Evolutionary conservation across 2,888 invertebrate species (phyloP), one percentile per base, ranked within the genome.

Genomic region (Cacoxenus indagator): DNA sequence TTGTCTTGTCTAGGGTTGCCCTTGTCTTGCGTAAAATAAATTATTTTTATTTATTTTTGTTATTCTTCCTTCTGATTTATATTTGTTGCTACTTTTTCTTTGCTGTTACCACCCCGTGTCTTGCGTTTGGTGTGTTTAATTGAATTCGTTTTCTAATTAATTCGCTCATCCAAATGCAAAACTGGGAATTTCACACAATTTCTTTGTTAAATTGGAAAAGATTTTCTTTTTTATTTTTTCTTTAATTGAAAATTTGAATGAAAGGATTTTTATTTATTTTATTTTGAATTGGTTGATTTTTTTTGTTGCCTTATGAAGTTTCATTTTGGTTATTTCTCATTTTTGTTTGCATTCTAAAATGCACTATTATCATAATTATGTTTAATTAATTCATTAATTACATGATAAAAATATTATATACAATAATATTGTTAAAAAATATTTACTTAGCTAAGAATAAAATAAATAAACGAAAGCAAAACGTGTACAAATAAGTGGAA

Each of bases 111-210:
- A n/a, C n/a, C n/a, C n/a, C n/a, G n/a, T n/a, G n/a, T n/a, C n/a
- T n/a, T n/a, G n/a, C n/a, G n/a, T n/a, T 80, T 81, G 80, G 80
- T 81, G 82, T 80, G 76, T 75, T 81, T 80, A 79, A 79, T 80
- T 80, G 72, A 80, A 80, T 80, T 73, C 71, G 76, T 80, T 80
- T 80, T n/a, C n/a, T 80, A 80, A 80, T 80, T 80, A 81, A 75
- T 81, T 75, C 70, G 68, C 79, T 80, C 80, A 80, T 80, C 77
- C 80, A 78, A 76, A 81, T 73, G 75, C 72, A 65, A 72, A 68
- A 51, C n/a, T 17, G 17, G 19, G 22, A 9, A 19, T 51, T 22
- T 48, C 22, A 48, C 9, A 22, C 17, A 17, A 6, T 22, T 51
- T 61, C 43, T 45, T 24, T 62, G 43, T 62, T 62, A 22, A n/a